These are phyloP conservation scores for Sthenelais limicola DNA, from an alignment of 2,888 invertebrate genomes.

Conservation along the genomic window DNA sequence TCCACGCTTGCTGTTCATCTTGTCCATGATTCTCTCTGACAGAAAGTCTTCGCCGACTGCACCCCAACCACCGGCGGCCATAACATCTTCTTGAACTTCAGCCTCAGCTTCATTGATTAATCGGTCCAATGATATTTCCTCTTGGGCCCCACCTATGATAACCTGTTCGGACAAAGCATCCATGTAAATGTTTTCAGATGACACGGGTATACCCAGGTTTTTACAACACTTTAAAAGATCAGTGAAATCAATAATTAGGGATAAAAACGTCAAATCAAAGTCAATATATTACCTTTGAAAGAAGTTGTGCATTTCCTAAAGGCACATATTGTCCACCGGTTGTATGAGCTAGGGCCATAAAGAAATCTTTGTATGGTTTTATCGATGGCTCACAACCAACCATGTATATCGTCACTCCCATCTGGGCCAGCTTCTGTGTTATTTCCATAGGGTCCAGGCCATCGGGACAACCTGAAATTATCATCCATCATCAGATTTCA, in stretches of 20 bases:
- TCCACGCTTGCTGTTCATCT: neutral
- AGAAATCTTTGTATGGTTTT: conserved; percentile 62
- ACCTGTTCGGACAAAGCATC: conserved; percentile 49
- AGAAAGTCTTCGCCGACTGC: neutral
- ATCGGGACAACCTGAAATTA: conserved; percentile 60
- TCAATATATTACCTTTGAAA: conserved; percentile 50
- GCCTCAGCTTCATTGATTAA: conserved; percentile 62
- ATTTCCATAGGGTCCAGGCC: conserved; percentile 64
- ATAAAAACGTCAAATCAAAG: neutral
- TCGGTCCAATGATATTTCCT: conserved; percentile 65
- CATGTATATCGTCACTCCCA: conserved; percentile 63
- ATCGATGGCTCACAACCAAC: conserved; percentile 66
- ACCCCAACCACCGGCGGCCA: conserved; percentile 50
- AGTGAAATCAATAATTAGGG: too few relatives aligned
- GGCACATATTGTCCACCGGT: conserved; percentile 69
- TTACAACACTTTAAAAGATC: too few relatives aligned
- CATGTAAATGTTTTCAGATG: neutral
- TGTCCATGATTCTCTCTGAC: neutral
- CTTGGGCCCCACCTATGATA: conserved; percentile 65
- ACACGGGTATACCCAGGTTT: too few relatives aligned
- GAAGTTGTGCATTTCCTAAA: conserved; percentile 57
- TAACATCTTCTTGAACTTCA: conserved; percentile 56
- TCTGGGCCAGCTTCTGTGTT: conserved; percentile 59
- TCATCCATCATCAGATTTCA: too few relatives aligned
- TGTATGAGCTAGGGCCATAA: conserved; percentile 61